These are phyloP conservation scores for Patella pellucida DNA, from an alignment of 2,888 invertebrate species.

Conservation along the genomic window DNA sequence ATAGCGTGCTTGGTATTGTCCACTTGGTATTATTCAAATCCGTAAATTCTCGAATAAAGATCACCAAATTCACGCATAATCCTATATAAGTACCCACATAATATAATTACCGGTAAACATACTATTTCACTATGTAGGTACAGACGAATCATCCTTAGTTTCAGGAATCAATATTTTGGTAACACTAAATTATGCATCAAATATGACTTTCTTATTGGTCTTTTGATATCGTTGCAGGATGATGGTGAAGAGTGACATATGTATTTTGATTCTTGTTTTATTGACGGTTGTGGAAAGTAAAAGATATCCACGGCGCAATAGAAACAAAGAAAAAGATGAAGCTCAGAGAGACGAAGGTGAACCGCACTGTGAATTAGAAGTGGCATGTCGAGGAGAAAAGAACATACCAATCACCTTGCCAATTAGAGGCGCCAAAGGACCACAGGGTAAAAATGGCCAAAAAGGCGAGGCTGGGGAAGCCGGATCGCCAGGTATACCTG, in stretches of 20 bases:
- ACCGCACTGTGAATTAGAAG: constrained; percentile 54
- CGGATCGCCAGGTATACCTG: constrained; percentile 56
- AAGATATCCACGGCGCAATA: constrained; percentile 26
- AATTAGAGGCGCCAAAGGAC: constrained; percentile 63
- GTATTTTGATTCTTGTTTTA: constrained; percentile 16
- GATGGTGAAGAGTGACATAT: constrained; percentile 4
- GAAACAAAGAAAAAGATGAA: constrained; percentile 32
- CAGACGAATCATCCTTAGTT: too few relatives aligned
- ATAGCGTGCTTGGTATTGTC: too few relatives aligned
- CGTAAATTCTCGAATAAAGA: too few relatives aligned
- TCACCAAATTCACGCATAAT: too few relatives aligned
- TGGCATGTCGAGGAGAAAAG: constrained; percentile 49
- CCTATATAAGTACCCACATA: too few relatives aligned
- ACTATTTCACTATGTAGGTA: too few relatives aligned
- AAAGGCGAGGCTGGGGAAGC: constrained; percentile 57
- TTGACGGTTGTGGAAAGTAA: constrained; percentile 14
- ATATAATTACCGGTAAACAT: too few relatives aligned
- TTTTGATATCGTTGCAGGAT: not conserved
- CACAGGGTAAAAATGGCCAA: constrained; percentile 55
- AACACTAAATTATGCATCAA: too few relatives aligned
- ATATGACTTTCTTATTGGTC: not conserved
- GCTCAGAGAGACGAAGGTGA: constrained; percentile 18
- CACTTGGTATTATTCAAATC: too few relatives aligned
- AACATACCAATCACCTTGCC: constrained; percentile 57
- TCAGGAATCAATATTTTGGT: too few relatives aligned